Base-by-base conservation (phyloP, 2,113 vertebrate genomes). In the Syngnathus scovelli region DNA sequence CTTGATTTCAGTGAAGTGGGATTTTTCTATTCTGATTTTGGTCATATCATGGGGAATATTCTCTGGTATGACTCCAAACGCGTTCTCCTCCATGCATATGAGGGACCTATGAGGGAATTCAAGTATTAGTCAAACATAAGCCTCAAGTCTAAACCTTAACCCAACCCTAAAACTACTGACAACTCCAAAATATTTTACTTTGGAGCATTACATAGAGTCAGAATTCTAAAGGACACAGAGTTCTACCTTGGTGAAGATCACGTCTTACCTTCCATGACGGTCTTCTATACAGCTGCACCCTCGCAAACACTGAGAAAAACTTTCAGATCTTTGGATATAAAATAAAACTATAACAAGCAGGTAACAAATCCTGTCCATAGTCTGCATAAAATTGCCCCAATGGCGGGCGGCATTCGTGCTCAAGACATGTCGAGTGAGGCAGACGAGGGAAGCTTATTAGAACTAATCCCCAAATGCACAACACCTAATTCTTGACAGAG, bases 21-120 rank as follows among this genome's bases (percentile, higher is more conserved):
- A 94, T 48, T 94, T 95, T 86, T 96, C 94, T 79, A 96, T 95
- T 70, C 93, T 87, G 64, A 96, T 90, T 91, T 93, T 95, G 78
- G 89, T 93, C 66, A 95, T 80, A 73, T 95, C 91, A 80, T 86
- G 73, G 52, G 93, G 91, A 66, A 98, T 89, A 8, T 90, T 89
- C 69, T 78, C 71, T 76, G 94, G 93, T 74, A 96, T 92, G 83
- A 88, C 90, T 56, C 78, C 88, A 75, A 94, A 88, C 67, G 89
- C 82, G 13, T 83, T 71, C 66, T 94, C 91, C 83, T 93, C 91
- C 89, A 92, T 89, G 61, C 96, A 96, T 37, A 91, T 85, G 63
- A 96, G 85, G 64, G 89, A 93, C 89, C 95, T 83, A 18, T 61
- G 71, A 69, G 72, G 66, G 15, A 44, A 12, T 44, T 8, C n/a